These are phyloP conservation scores for Dermolepida albohirtum DNA, from an alignment of 2,888 invertebrate genomes.

Conservation along the genomic window DNA sequence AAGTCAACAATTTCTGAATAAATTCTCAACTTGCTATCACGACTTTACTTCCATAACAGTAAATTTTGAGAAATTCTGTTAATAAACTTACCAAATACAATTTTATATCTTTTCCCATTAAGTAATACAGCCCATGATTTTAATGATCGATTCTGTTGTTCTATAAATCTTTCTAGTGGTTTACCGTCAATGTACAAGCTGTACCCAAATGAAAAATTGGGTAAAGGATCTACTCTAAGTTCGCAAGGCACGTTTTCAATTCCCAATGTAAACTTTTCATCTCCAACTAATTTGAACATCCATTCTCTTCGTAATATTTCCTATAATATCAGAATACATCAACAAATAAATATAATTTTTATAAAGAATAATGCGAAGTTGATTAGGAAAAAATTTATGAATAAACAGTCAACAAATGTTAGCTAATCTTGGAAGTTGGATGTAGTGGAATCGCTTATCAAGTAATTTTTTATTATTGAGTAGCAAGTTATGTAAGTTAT, in stretches of 20 bases:
- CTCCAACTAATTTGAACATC: conserved; percentile 94
- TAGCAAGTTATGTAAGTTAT: too few relatives aligned
- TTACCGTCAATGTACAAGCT: conserved; percentile 86
- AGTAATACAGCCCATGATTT: conserved; percentile 78
- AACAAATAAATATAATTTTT: too few relatives aligned
- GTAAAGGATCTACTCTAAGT: conserved; percentile 71
- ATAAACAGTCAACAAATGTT: too few relatives aligned
- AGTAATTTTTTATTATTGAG: too few relatives aligned
- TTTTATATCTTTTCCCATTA: conserved; percentile 70
- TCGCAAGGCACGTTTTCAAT: conserved; percentile 63
- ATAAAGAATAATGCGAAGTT: too few relatives aligned
- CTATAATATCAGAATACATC: conserved; percentile 63
- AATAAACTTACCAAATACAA: conserved; percentile 76
- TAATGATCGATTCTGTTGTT: conserved; percentile 80
- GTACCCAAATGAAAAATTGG: conserved; percentile 85
- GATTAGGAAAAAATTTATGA: too few relatives aligned
- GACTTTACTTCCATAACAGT: conserved; percentile 72
- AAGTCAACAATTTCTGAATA: too few relatives aligned
- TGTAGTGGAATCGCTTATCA: too few relatives aligned
- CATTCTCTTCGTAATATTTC: conserved; percentile 82
- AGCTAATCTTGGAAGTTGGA: too few relatives aligned
- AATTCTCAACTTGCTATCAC: too few relatives aligned
- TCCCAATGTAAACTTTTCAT: conserved; percentile 81
- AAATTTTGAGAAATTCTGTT: neutral
- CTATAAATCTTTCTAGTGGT: conserved; percentile 81